These are phyloP conservation scores for human DNA, from an alignment of 2,113 vertebrate species.

Conservation along the genomic window DNA sequence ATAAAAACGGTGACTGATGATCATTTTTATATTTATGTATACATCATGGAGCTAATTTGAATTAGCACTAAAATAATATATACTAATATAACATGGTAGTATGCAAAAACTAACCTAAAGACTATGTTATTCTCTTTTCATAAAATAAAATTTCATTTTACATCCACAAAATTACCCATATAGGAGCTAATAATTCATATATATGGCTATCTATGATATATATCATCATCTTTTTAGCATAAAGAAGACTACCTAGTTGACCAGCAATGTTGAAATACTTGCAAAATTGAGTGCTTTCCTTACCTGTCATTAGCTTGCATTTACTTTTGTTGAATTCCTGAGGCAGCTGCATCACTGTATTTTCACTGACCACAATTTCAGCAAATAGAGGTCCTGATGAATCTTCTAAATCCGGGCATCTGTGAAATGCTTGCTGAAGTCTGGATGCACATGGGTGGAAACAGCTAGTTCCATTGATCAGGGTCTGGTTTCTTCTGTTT, in stretches of 20 bases:
- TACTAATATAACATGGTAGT: neutral
- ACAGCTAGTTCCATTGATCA: neutral
- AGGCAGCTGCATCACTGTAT: neutral
- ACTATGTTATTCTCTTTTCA: neutral
- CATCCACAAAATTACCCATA: neutral
- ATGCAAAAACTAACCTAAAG: neutral
- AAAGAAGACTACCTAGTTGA: neutral
- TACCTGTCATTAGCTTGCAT: conserved; percentile 73
- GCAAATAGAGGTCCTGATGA: neutral
- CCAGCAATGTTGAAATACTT: neutral
- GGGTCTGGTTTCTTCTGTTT: conserved; percentile 39
- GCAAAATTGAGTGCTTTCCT: neutral
- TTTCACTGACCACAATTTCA: conserved; percentile 23
- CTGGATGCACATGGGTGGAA: neutral
- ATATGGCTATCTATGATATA: neutral
- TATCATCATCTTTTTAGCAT: neutral
- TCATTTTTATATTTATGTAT: neutral
- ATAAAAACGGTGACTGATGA: neutral
- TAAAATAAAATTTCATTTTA: neutral
- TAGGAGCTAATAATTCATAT: neutral
- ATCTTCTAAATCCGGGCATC: neutral
- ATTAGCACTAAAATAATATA: neutral
- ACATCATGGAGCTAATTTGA: neutral
- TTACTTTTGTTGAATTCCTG: conserved; percentile 38
- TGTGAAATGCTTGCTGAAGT: neutral